Base-by-base conservation (phyloP, 2,113 vertebrate genomes). In the Cheilinus undulatus region DNA sequence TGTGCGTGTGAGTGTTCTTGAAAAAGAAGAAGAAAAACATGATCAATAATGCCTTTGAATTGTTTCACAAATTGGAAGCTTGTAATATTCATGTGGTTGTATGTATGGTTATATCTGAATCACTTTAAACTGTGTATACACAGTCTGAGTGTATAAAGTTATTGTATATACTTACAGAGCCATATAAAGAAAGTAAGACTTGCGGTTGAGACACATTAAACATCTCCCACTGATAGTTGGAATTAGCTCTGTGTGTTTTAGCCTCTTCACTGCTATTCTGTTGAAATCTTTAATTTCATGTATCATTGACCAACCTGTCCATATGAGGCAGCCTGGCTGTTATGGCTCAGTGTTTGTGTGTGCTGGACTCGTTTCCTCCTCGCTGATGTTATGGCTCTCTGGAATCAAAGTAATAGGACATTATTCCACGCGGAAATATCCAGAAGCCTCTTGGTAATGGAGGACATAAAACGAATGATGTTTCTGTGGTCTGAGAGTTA, bases 241-340 rank as follows among this genome's bases (percentile, higher is more conserved):
- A 92, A 92, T 89, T 80, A 88, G 87, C 87, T 83, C 42, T 83
- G 76, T 90, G 77, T 86, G 82, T 91, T 89, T 83, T 82, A 80
- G 73, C 69, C 80, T 86, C 80, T 83, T 72, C 81, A 51, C 74
- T 76, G 82, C 77, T 79, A 68, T 82, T 89, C 63, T 82, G 78
- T 69, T 73, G 65, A 85, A 85, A 84, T 91, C 88, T 91, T 91
- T 91, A 89, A 92, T 92, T 92, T 92, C 89, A 92, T 91, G 91
- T 87, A 82, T 92, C 89, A 91, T 92, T 92, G 89, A 91, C 76
- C 91, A 92, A 86, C 87, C 83, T 91, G 86, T 89, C 84, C 84
- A 66, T 88, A 85, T 32, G 82, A 84, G 71, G 67, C 67, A 80
- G 69, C 28, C 77, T 67, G 78, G 62, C 68, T 72, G 63, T 59